A percentile compares a stretch with the other conserved stretches of the same genome.
phyloP scores from a whole-genome alignment of 35 echinoderm and acorn worm genomes.

The Acanthaster planci region DNA sequence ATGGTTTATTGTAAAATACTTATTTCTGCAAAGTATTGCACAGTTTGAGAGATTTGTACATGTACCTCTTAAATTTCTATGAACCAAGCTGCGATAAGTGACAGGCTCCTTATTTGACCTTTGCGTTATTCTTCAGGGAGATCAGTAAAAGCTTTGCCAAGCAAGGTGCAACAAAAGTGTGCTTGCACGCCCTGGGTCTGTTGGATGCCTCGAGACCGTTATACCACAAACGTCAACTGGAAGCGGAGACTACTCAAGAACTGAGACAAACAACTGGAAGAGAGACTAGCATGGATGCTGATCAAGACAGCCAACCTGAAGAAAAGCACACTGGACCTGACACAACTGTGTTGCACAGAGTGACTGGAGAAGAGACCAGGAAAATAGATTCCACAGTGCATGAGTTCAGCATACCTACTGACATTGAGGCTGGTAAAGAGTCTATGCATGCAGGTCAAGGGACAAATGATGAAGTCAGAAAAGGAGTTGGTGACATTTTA shows the following conservation, averaged over 20 bases:
- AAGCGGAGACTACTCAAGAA: background rate
- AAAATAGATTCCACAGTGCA: background rate
- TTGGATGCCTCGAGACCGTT: background rate
- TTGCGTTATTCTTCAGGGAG: slow-evolving; percentile 37
- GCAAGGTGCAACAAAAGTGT: slow-evolving; percentile 70
- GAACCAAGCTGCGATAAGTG: no score
- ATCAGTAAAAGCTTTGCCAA: slow-evolving; percentile 69
- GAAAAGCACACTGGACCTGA: background rate
- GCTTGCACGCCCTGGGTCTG: slow-evolving; percentile 35
- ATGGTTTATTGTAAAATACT: no score
- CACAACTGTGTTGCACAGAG: background rate
- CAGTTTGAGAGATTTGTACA: no score
- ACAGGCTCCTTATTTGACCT: no score
- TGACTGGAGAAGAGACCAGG: background rate
- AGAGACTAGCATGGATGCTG: background rate
- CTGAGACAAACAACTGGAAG: background rate
- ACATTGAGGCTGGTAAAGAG: background rate
- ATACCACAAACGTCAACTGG: background rate
- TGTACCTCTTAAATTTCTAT: no score
- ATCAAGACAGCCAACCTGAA: background rate
- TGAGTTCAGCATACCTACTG: background rate
- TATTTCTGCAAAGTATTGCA: no score
- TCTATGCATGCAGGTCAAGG: background rate
- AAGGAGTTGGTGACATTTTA: background rate
- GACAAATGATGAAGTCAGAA: background rate